A percentile compares a stretch with the other conserved stretches of the same genome.
These are phyloP conservation scores for Sardina pilchardus DNA, from an alignment of 2,113 vertebrate species.

Conservation along the genomic window DNA sequence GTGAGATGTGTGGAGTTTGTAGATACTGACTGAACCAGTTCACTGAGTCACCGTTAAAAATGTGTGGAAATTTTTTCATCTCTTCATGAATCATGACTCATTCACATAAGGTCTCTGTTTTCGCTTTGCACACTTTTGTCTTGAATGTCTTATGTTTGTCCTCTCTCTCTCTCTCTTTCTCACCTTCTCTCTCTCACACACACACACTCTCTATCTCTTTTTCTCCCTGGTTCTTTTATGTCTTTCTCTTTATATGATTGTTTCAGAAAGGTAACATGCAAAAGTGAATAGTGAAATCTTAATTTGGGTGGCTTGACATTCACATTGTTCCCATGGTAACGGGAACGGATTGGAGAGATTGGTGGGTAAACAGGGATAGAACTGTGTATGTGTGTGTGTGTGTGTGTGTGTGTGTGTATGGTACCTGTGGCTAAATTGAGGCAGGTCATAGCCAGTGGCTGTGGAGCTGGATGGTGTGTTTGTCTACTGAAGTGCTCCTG, in stretches of 20 bases:
- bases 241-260: not conserved
- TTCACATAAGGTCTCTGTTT: not conserved
- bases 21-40: constrained; percentile 23
- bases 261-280: not conserved
- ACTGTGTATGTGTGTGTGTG: constrained; percentile 8
- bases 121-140: constrained; percentile 43
- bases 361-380: not conserved
- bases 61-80: not conserved
- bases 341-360: not conserved
- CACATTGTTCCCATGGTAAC: not conserved
- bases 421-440: no score
- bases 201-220: constrained; percentile 23
- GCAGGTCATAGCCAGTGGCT: no score
- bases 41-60: constrained; percentile 24
- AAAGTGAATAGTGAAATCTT: not conserved
- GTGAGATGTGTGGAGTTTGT: not conserved
- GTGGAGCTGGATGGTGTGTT: no score
- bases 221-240: not conserved
- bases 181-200: constrained; percentile 42
- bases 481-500: no score
- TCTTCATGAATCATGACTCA: not conserved
- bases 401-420: not conserved
- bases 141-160: constrained; percentile 39
- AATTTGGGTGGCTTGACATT: constrained; percentile 10
- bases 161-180: constrained; percentile 40